Base-by-base conservation (phyloP, 2,888 invertebrate genomes). In the Tanypteryx hageni region DNA sequence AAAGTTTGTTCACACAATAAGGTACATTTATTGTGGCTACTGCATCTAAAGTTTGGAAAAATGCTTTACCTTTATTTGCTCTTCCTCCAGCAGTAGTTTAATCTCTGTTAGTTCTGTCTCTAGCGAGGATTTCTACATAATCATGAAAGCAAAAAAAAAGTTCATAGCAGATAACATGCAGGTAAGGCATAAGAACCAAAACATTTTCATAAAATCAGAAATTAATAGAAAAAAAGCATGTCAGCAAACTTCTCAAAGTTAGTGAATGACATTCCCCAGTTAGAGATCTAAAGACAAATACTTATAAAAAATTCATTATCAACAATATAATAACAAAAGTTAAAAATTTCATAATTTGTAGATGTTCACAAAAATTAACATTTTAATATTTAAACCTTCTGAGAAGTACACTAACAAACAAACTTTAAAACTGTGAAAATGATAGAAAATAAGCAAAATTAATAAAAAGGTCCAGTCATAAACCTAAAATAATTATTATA, bases 21-120 rank as follows among this genome's bases (percentile, higher is more conserved):
- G 44, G 5, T 3, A 44, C 44, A 44, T 44, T 44, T 44, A 44
- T 44, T 44, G 44, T 44, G 44, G 44, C 44, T 44, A 76, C 11
- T 76, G 22, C 76, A 13, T 76, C 76, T 18, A 76, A 76, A 27
- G 22, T 27, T 27, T 18, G 27, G 10, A 76, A 76, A 76, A 76
- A 76, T 76, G 76, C 84, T 89, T 94, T 96, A 97, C 97, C 97
- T 97, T 96, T 94, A 95, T 95, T 94, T 96, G 96, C 94, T 97
- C 96, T 94, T 96, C 96, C 94, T 96, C 96, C 95, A 97, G 96
- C 95, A 97, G 96, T 94, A 95, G 95, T 95, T 96, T 96, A 95
- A 97, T 95, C 94, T 96, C 96, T 95, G 96, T 96, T 95, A 97
- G 95, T 95, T 96, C 96, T 93, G 94, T 95, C 93, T 95, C 95